Conservation (phyloP, 1,140 invertebrate genomes). For the Drosophila ironensis region DNA sequence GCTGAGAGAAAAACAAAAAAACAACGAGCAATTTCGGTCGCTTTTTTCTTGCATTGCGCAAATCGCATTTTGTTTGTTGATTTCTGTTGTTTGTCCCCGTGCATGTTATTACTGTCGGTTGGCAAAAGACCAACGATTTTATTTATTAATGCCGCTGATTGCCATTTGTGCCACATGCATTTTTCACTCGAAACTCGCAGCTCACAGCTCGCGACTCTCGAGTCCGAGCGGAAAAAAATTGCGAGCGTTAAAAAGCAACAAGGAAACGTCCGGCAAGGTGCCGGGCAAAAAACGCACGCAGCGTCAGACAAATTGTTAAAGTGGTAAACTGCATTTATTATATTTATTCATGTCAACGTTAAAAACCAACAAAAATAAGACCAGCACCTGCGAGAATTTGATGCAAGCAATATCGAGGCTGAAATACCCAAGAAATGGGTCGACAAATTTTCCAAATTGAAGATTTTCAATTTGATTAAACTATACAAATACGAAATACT, state of each 20-base stretch:
- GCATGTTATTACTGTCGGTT: conserved; percentile 52
- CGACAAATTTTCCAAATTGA: too few species aligned
- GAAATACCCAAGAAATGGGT: neutral
- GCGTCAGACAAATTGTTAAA: conserved; percentile 56
- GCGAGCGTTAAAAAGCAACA: conserved; percentile 8
- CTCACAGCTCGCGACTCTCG: neutral
- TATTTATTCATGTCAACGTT: conserved; percentile 55
- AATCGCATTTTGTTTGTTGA: conserved; percentile 45
- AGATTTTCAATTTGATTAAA: too few species aligned
- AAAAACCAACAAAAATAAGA: neutral
- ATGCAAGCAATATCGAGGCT: neutral
- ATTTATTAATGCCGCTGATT: conserved; percentile 67
- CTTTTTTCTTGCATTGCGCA: conserved; percentile 5
- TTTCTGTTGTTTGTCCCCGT: conserved; percentile 36
- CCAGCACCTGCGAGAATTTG: conserved; percentile 2
- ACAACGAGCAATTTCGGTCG: conserved; percentile 23
- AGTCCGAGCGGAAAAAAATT: neutral
- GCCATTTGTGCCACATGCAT: conserved; percentile 52
- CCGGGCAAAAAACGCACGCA: conserved; percentile 20
- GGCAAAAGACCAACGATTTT: conserved; percentile 62
- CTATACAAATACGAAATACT: too few species aligned
- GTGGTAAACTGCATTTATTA: conserved; percentile 59
- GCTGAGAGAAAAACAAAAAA: conserved; percentile 5
- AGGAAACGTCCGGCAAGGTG: neutral
- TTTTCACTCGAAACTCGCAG: conserved; percentile 23